A percentile compares a stretch with the other conserved stretches of the same genome.
phyloP scores from a whole-genome alignment of 37 sponge, comb jelly and placozoan species.

The Aphrocallistes beatrix region DNA sequence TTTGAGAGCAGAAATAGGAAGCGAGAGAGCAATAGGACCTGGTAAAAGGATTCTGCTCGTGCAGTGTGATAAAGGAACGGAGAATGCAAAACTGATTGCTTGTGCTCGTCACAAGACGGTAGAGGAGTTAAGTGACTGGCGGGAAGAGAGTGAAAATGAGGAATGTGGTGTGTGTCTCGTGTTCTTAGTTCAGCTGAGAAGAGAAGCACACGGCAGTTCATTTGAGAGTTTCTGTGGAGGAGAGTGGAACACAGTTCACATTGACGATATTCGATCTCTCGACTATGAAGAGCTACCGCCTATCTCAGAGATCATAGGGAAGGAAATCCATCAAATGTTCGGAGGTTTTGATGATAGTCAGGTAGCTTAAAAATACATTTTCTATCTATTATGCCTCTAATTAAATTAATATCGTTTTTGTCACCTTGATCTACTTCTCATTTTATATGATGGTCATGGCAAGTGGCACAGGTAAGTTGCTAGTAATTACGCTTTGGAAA shows the following conservation, averaged over 20 bases:
- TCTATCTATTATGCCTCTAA: too few species aligned
- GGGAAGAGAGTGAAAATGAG: neutral
- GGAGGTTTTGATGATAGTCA: neutral
- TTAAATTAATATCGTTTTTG: too few species aligned
- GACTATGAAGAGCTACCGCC: neutral
- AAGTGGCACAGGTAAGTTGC: too few species aligned
- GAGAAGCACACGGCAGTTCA: constrained; percentile 19
- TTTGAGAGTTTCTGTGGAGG: constrained; percentile 70
- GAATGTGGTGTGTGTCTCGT: constrained; percentile 23
- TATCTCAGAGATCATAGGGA: neutral
- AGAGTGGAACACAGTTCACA: constrained; percentile 52
- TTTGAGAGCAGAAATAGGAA: neutral
- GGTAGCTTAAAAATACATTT: too few species aligned
- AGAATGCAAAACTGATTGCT: constrained; percentile 10
- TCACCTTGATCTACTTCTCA: too few species aligned
- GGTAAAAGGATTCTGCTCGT: neutral
- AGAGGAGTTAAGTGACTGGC: neutral
- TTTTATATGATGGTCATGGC: too few species aligned
- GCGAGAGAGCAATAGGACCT: neutral
- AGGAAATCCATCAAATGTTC: neutral
- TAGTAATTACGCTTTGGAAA: too few species aligned
- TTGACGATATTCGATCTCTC: constrained; percentile 53
- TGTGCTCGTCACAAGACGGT: constrained; percentile 17
- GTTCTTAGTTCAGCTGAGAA: constrained; percentile 51
- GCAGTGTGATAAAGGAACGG: neutral